Evolutionary conservation across 2,888 invertebrate species (phyloP), one percentile per base, ranked within the genome.

Genomic region (Drosophila robusta): DNA sequence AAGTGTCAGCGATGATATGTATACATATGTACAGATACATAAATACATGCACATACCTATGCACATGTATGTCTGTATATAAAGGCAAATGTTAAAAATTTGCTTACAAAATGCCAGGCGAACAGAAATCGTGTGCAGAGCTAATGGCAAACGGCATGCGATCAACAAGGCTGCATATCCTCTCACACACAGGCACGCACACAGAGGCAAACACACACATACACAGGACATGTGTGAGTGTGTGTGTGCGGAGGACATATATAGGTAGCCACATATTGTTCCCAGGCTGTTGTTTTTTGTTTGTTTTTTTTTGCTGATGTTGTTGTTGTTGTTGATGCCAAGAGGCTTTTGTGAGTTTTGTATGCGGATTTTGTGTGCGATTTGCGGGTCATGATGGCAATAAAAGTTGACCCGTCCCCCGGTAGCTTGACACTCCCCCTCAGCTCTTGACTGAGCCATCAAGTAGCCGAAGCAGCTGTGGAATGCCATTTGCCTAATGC

Each of bases 41-140:
- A 24, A 4, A 18, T 26, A 49, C 8, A 41, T 9, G 45, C 26
- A 16, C 32, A 55, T 22, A 49, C 7, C 34, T 18, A 26, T 45
- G 51, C 38, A 57, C 14, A 44, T 3, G 47, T 24, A 39, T 34
- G 49, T 73, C 18, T 57, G 49, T 68, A 50, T 68, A 47, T 39
- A 45, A 47, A 60, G 47, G 61, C 70, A 74, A 85, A 77, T 38
- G 73, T 78, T 78, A 79, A 89, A 86, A 86, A 89, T 85, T 87
- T 87, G 79, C 88, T 86, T 80, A 73, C 88, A 75, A 79, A 85
- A 72, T 70, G 78, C 88, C 82, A 86, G 85, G 85, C 89, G 82
- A 68, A 71, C 85, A 86, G 88, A 60, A 89, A 58, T 55, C 12
- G 44, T 46, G 14, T 34, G 62, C 45, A 49, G 49, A 18, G 14